Percentiles rank a stretch among this genome's conserved stretches.
phyloP scores from a whole-genome alignment of 2,113 vertebrate genomes.

The Hypanus sabinus region DNA sequence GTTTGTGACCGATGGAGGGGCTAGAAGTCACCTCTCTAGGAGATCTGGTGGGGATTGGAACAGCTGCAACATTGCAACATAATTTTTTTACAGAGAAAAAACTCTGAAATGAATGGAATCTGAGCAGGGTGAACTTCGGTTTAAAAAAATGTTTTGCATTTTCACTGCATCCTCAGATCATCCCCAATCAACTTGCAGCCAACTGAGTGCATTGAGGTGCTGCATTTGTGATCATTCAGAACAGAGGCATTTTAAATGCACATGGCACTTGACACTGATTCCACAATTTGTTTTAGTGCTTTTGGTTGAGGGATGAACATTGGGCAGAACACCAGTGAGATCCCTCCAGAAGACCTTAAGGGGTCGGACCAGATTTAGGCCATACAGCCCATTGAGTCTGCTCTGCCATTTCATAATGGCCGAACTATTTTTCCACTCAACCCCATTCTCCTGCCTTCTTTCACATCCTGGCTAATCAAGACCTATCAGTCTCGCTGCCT shows the following conservation, averaged over 20 bases:
- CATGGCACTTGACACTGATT: not conserved
- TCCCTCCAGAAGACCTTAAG: not conserved
- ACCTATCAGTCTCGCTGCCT: no score
- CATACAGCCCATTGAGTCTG: no score
- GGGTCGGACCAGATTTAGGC: no score
- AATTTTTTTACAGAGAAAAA: not conserved
- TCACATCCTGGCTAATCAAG: no score
- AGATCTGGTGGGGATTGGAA: no score
- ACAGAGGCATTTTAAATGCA: not conserved
- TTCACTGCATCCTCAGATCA: not conserved
- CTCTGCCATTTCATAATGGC: no score
- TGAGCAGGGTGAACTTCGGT: not conserved
- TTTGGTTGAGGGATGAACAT: not conserved
- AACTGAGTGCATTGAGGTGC: not conserved
- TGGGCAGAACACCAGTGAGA: not conserved
- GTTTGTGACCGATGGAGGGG: no score
- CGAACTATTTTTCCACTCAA: no score
- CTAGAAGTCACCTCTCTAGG: no score
- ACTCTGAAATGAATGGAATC: not conserved
- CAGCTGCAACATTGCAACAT: not conserved
- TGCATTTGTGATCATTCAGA: not conserved
- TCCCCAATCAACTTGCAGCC: not conserved
- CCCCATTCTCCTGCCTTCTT: no score
- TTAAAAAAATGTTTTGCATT: not conserved
- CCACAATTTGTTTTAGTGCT: not conserved